Base-by-base conservation (phyloP, 2,113 vertebrate genomes). In the Hipposideros armiger region DNA sequence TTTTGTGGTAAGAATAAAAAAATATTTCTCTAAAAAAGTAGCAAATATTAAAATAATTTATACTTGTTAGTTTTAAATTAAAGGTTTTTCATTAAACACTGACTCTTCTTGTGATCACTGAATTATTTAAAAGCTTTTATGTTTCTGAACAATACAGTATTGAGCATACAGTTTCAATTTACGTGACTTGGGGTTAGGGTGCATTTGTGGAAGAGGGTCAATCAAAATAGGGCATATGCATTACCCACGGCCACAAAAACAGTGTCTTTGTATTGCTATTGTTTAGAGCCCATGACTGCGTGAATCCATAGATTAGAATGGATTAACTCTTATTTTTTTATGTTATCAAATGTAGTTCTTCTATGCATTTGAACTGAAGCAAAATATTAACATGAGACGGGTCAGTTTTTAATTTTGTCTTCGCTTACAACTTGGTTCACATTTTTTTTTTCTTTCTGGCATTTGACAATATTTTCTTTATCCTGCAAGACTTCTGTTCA, bases 301-400 rank as follows among this genome's bases (percentile, higher is more conserved):
- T 89, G 30, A 87, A 62, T 64, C 42, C 28, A 56, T 70, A 26
- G 70, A 83, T 86, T 81, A 50, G 11, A 94, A 42, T 91, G 69
- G 7, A 32, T 95, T 72, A 76, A 17, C 4, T 4, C 26, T 85
- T 85, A 17, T 58, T 93, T 90, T 78, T 47, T 45, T 32, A 22
- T 84, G 36, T 87, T 69, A 80, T 30, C 47, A 77, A 45, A 62
- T 70, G 3, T 60, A 36, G 3, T 40, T 84, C 10, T 90, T 84
- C 10, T 90, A 0, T 70, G 5, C 91, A 69, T 80, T 94, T 93
- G 5, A 10, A 91, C 9, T 67, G 22, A 78, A 88, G 78, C 66
- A 93, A 94, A 83, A 91, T 88, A 83, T 32, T 94, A 76, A 42
- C 11, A 87, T 80, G 40, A 70, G 76, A 60, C 7, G 66, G 40